Conservation (phyloP, 2,113 vertebrate genomes). For the Eulemur rufifrons region DNA sequence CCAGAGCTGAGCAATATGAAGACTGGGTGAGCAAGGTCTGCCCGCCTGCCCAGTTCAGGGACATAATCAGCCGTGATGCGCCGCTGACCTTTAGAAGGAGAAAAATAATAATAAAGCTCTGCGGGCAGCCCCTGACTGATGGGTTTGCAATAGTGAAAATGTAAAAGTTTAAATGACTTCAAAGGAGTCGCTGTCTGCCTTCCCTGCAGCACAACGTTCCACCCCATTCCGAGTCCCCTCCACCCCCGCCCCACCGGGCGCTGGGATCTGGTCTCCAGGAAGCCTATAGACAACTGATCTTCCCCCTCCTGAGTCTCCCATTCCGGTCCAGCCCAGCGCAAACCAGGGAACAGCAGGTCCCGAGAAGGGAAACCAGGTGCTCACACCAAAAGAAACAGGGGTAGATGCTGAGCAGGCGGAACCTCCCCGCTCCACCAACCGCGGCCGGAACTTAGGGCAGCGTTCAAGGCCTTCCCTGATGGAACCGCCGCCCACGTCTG, state of each 20-base stretch:
- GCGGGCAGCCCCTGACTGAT: conserved; percentile 8
- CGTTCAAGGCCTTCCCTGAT: neutral
- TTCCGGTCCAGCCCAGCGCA: too few species aligned
- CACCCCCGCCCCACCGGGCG: rapidly evolving
- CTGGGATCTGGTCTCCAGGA: neutral
- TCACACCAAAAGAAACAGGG: neutral
- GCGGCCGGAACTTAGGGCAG: rapidly evolving
- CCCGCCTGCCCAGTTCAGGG: conserved; percentile 43
- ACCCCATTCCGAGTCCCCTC: rapidly evolving
- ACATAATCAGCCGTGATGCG: neutral
- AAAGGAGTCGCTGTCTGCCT: neutral
- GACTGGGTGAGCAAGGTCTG: neutral
- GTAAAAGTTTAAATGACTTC: neutral
- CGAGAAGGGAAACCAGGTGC: rapidly evolving
- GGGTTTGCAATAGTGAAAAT: conserved; percentile 10
- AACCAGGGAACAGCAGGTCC: neutral
- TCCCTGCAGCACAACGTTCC: neutral
- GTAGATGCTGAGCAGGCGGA: rapidly evolving
- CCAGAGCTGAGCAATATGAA: neutral
- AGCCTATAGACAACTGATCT: neutral
- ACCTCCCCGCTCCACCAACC: rapidly evolving
- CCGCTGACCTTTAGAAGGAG: conserved; percentile 63
- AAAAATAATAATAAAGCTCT: neutral
- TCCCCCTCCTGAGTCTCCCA: neutral
- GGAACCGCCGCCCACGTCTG: rapidly evolving